These are phyloP conservation scores for Sylvietta virens DNA, from an alignment of 2,113 vertebrate species.

Conservation along the genomic window DNA sequence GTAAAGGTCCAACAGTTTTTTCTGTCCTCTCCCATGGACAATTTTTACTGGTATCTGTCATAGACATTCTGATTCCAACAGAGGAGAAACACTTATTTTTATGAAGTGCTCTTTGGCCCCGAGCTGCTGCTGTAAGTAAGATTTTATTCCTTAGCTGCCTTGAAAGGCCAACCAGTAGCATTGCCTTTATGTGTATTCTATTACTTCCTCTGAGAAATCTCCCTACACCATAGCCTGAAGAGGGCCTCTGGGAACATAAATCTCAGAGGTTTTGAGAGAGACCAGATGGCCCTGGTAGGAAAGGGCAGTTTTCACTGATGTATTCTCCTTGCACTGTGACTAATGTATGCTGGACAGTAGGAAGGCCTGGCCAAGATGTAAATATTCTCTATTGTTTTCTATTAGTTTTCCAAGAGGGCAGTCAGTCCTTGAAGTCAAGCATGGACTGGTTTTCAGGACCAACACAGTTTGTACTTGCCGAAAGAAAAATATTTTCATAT, in stretches of 20 bases:
- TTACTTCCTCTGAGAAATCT: not conserved
- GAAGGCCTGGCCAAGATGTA: not conserved
- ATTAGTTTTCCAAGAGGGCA: not conserved
- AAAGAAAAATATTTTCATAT: not conserved
- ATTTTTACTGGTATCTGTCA: not conserved
- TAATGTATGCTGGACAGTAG: not conserved
- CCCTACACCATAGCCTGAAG: not conserved
- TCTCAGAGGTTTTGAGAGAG: not conserved
- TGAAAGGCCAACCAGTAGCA: not conserved
- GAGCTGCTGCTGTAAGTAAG: not conserved
- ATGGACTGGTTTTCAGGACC: not conserved
- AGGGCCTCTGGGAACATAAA: not conserved
- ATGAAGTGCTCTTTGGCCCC: not conserved
- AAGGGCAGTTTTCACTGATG: not conserved
- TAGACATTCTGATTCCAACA: not conserved
- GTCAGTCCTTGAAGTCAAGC: not conserved
- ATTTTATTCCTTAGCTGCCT: not conserved
- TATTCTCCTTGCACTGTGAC: not conserved
- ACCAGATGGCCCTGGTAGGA: conserved; percentile 16
- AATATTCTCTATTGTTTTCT: conserved; percentile 3
- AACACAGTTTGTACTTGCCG: not conserved
- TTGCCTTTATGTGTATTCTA: not conserved
- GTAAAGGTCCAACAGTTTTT: not conserved
- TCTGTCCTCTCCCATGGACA: not conserved
- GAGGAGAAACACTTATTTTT: not conserved